Base-by-base conservation (phyloP, 1,140 invertebrate species). In the Druon quercuslanigerum region DNA sequence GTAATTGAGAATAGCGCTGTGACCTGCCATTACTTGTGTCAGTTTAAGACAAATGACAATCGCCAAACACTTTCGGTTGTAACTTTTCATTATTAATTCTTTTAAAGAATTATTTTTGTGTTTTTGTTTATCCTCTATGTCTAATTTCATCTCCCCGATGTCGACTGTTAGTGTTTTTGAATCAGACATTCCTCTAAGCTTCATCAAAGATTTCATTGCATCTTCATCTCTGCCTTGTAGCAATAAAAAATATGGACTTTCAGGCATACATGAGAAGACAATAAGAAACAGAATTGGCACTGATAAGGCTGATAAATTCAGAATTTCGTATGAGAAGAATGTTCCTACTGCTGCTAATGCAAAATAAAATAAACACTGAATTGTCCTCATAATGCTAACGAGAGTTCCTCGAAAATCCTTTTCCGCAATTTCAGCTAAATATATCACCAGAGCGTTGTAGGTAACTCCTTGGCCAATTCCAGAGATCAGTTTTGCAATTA, bases 361-460 rank as follows among this genome's bases (percentile, higher is more conserved):
- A 25, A 66, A 66, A 40, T 66, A 33, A 40, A 66, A 66, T 8
- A 66, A 33, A 66, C 13, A 25, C 14, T 66, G 60, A 66, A 66
- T 66, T 14, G 60, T 40, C n/a, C 60, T 33, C 60, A 66, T 66
- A 66, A 66, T 40, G 8, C 25, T 33, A 40, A 66, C 60, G 16
- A 66, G 25, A 2, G 33, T 66, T 16, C 60, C 60, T 40, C 60
- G 14, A 40, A 66, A n/a, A 46, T 66, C 60, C 16, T 66, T 66
- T 66, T 66, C 60, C 6, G 60, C 60, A 40, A 66, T 66, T 66
- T 66, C 60, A 6, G 60, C 60, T n/a, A 66, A 66, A 40, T 66
- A 66, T 40, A 66, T 66, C 16, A 66, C 60, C 40, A 66, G 14
- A 40, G 60, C 40, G 9, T 66, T 25, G 7, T 46, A 66, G 33